Base-by-base conservation (phyloP, 92 coral and sea anemone genomes). In the Siderastrea radians region DNA sequence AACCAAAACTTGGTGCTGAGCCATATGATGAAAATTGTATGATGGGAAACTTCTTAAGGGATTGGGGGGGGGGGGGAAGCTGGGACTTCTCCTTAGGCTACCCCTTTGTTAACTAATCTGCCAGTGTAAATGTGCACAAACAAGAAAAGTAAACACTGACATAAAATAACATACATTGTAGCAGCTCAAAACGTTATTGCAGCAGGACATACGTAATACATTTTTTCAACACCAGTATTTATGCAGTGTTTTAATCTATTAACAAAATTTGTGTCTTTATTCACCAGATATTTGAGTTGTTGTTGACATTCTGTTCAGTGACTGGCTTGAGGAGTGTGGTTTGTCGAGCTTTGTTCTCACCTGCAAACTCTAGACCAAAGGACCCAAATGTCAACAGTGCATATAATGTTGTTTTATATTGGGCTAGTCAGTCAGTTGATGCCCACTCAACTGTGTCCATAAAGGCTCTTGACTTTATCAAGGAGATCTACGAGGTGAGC, bases 401-500 rank as follows among this genome's bases (percentile, higher is more conserved):
- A 61, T 94, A 90, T 53, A 85, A 87, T 67, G 86, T 89, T 26
- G 92, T 98, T 12, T 70, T 98, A 74, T 93, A 84, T 88, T 98
- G 99, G 99, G 87, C 92, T 58, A 89, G 93, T 68, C 95, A 92
- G 81, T 79, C 96, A 57, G 95, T 92, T 11, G 98, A 95, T 26
- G 81, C 86, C 5, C 98, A 98, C 74, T 85, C 92, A 49, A 67
- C 94, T 17, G 99, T 98, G 61, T 94, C 98, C 47, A 72, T 95
- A 17, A 75, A 91, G 69, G 98, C 99, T 60, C 84, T 98, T 81
- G 98, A 92, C 74, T 98, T 96, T 72, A 83, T 98, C 77, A 98
- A 96, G 84, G 98, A 98, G 86, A 92, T 96, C 68, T 98, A 92
- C 48, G 99, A 98, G 99, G 99, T 98, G 44, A 43, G 61, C 53